These are phyloP conservation scores for Meloidogyne hapla DNA, from an alignment of 1,140 invertebrate species.

Conservation along the genomic window DNA sequence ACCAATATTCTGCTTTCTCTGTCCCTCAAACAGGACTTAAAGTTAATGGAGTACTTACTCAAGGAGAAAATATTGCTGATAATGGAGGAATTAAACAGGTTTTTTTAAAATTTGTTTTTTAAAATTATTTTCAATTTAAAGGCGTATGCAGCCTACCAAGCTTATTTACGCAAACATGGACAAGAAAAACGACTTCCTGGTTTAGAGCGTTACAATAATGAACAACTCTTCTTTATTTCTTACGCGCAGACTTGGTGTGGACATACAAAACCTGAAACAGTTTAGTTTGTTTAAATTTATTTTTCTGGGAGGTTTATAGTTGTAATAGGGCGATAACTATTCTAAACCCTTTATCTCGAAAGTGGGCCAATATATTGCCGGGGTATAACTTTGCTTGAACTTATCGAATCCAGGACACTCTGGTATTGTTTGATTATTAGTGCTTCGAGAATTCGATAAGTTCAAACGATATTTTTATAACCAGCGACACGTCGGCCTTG, in stretches of 20 bases:
- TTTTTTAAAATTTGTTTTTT: conserved; percentile 51
- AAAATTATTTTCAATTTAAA: conserved; percentile 18
- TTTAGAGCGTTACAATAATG: conserved; percentile 54
- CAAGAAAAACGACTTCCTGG: conserved; percentile 62
- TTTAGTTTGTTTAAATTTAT: background rate
- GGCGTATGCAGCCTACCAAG: conserved; percentile 57
- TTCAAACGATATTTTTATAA: no score
- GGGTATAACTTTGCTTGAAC: no score
- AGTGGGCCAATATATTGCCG: no score
- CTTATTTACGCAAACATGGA: conserved; percentile 56
- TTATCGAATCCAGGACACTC: no score
- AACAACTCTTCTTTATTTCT: conserved; percentile 64
- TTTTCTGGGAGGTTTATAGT: background rate
- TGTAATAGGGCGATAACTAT: no score
- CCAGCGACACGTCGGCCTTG: no score
- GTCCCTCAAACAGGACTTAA: conserved; percentile 66
- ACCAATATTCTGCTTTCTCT: conserved; percentile 81
- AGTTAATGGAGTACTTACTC: conserved; percentile 67
- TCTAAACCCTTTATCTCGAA: no score
- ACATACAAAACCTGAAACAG: conserved; percentile 48
- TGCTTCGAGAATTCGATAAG: no score
- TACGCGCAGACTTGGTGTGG: conserved; percentile 61
- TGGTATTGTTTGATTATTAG: no score
- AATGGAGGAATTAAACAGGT: conserved; percentile 67
- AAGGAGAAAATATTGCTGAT: conserved; percentile 68